Evolutionary conservation across 2,113 vertebrate species (phyloP).

Genomic region (Microcebus tavaratra): DNA sequence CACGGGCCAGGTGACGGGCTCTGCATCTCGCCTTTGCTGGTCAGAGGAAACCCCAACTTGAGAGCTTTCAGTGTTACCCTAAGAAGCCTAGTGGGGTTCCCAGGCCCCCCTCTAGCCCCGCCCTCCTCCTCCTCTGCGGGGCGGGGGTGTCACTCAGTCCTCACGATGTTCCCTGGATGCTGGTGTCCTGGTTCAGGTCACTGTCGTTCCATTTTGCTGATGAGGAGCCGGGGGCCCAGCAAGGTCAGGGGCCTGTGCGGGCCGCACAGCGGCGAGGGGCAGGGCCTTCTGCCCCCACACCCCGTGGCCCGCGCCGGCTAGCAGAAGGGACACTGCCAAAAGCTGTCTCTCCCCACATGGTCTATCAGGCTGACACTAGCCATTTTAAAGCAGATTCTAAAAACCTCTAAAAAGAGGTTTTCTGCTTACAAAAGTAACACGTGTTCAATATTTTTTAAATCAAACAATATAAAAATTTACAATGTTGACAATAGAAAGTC

Average conservation of each 20-base stretch:
- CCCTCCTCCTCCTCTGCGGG: neutral
- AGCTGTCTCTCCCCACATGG: neutral
- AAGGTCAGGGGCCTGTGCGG: neutral
- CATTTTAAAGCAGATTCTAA: neutral
- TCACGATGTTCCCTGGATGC: neutral
- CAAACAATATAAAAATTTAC: constrained; percentile 35
- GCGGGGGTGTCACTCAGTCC: too few relatives aligned
- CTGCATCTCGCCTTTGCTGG: neutral
- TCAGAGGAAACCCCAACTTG: neutral
- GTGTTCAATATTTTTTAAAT: constrained; percentile 9
- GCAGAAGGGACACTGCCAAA: neutral
- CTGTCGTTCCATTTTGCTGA: neutral
- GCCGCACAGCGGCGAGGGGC: neutral
- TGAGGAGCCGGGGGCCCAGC: neutral
- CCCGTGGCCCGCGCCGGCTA: neutral
- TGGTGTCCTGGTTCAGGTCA: neutral
- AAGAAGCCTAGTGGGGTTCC: neutral
- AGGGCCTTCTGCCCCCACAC: neutral
- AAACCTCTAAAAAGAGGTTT: neutral
- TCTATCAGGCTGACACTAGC: too few relatives aligned
- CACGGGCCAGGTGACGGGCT: neutral
- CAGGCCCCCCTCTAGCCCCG: fast-evolving
- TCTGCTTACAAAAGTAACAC: neutral
- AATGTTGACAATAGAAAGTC: neutral
- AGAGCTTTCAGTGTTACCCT: neutral